Base-by-base conservation (phyloP, 2,113 vertebrate genomes). In the Sylvicapra grimmia region DNA sequence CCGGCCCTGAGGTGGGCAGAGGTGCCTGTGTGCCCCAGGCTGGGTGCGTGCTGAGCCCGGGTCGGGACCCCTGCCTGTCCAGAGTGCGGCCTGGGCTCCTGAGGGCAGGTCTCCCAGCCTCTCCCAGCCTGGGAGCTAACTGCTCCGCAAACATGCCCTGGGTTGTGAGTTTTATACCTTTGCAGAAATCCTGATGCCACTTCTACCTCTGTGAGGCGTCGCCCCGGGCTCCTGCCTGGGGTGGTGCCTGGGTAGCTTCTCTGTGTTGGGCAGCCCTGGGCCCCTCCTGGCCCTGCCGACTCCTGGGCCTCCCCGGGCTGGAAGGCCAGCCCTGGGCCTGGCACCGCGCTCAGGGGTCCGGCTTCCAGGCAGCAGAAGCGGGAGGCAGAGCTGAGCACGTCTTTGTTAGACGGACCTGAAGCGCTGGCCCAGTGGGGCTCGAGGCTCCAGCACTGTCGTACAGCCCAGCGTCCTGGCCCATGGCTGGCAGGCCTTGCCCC, bases 181-280 rank as follows among this genome's bases (percentile, higher is more conserved):
- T 85, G 93, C 79, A 86, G 97, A 93, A 72, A 83, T 29, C 84
- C 82, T 49, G 87, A 63, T 13, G 75, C 92, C 40, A 54, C 68
- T 86, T 85, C 96, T 97, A 90, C 97, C 97, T 97, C 98, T 93
- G 86, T 95, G 92, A 87, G 59, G 94, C 4, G 21, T 61, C 82
- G 56, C 75, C 27, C 54, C 12, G 40, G 82, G 86, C 29, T 36
- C 89, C 94, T 11, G n/a, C 77, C 68, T 23, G 21, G 92, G 8
- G 80, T n/a, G 10, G 49, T 15, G 77, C 68, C 51, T 25, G 15
- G n/a, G 82, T 4, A 16, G 49, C 59, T 84, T 25, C 86, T 51
- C 58, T 4, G 65, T 14, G 29, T 13, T 33, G 31, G 75, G 49
- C 1, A 5, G 31, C 27, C 80, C 56, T 44, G 40, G 31, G 27